These are phyloP conservation scores for Drosophila mercatorum DNA, from an alignment of 2,888 invertebrate genomes.

Conservation along the genomic window DNA sequence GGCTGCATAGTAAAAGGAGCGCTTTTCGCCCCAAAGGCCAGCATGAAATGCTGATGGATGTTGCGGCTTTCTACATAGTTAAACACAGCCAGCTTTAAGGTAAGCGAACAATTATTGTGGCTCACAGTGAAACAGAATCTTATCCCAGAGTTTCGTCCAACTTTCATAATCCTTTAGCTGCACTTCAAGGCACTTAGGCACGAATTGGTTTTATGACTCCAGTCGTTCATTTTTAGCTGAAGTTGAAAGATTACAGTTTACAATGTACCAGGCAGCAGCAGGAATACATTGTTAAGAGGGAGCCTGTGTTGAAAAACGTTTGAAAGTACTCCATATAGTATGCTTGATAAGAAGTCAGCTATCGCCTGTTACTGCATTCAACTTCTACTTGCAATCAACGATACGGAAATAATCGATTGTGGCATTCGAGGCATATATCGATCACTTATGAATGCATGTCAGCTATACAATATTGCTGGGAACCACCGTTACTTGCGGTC, in stretches of 20 bases:
- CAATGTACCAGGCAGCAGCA: constrained; percentile 29
- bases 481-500: background rate
- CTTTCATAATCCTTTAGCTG: constrained; percentile 36
- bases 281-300: background rate
- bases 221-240: constrained; percentile 11
- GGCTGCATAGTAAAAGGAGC: constrained; percentile 56
- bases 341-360: too few relatives aligned
- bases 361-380: background rate
- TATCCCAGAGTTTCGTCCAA: background rate
- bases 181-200: constrained; percentile 40
- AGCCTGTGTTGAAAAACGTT: background rate
- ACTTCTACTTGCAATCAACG: background rate
- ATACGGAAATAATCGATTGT: background rate
- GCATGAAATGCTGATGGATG: constrained; percentile 71
- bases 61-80: constrained; percentile 55
- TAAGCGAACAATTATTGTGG: constrained; percentile 20
- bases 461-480: background rate
- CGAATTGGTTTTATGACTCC: constrained; percentile 34
- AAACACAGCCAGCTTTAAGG: constrained; percentile 46
- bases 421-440: background rate
- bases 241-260: constrained; percentile 22
- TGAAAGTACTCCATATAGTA: background rate
- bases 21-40: constrained; percentile 51
- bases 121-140: constrained; percentile 7
- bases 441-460: background rate